These are phyloP conservation scores for Lepidochitona cinerea DNA, from an alignment of 2,888 invertebrate species.

Conservation along the genomic window DNA sequence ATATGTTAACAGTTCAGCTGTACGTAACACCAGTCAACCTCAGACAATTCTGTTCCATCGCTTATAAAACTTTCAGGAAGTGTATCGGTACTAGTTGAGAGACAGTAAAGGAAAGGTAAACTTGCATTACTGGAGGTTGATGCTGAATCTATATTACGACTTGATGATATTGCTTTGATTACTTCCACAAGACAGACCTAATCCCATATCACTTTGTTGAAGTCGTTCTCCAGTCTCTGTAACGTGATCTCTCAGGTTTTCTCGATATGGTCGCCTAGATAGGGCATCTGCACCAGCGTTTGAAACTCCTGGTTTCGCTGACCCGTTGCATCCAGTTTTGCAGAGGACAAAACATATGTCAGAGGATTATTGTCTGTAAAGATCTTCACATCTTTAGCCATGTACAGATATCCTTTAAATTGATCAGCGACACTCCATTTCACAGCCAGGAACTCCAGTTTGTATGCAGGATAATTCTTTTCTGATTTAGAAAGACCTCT, in stretches of 20 bases:
- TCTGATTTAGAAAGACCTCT: conserved; percentile 11
- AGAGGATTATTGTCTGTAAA: conserved; percentile 16
- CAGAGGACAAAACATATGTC: conserved; percentile 18
- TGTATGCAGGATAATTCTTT: conserved; percentile 21
- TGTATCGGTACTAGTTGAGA: too few relatives aligned
- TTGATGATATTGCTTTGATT: background rate
- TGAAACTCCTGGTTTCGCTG: too few relatives aligned
- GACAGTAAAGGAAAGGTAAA: too few relatives aligned
- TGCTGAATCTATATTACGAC: too few relatives aligned
- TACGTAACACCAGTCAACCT: too few relatives aligned
- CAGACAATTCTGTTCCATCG: too few relatives aligned
- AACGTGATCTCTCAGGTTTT: background rate
- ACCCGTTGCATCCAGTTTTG: conserved; percentile 21
- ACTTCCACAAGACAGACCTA: background rate
- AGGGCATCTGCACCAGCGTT: conserved; percentile 7
- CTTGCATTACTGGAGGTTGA: too few relatives aligned
- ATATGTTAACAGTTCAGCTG: too few relatives aligned
- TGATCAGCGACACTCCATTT: conserved; percentile 26
- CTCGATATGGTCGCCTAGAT: background rate
- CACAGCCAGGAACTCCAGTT: conserved; percentile 19
- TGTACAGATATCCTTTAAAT: conserved; percentile 20
- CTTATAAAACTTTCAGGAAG: too few relatives aligned
- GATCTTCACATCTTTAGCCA: background rate
- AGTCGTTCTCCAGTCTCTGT: background rate
- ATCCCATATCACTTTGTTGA: background rate